Evolutionary conservation across 2,888 invertebrate genomes (phyloP).

Genomic region (Diloba caeruleocephala): DNA sequence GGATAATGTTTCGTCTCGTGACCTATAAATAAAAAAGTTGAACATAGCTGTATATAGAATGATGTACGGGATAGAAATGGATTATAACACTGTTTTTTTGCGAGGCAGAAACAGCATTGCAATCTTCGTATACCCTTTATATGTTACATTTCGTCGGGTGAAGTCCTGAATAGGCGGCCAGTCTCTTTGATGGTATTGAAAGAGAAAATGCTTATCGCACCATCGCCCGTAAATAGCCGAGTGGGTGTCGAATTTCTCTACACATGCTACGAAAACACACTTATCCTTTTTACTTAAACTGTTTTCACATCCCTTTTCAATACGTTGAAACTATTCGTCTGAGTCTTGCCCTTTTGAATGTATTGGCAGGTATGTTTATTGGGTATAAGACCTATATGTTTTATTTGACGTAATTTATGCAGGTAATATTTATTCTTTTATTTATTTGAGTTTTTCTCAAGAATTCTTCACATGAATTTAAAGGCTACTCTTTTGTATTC

Average conservation of each 20-base stretch:
- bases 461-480: too few species aligned
- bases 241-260: constrained; percentile 85
- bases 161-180: constrained; percentile 82
- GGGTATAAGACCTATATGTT: constrained; percentile 50
- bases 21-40: constrained; percentile 69
- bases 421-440: constrained; percentile 41
- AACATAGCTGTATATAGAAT: constrained; percentile 45
- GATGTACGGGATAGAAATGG: constrained; percentile 65
- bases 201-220: constrained; percentile 87
- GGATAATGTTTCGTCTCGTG: constrained; percentile 75
- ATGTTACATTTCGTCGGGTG: constrained; percentile 79
- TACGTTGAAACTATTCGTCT: constrained; percentile 75
- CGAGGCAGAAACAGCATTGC: constrained; percentile 70
- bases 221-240: constrained; percentile 85
- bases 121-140: constrained; percentile 80
- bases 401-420: constrained; percentile 50
- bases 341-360: constrained; percentile 73
- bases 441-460: constrained; percentile 29
- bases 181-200: constrained; percentile 87
- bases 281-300: constrained; percentile 85
- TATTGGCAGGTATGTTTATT: constrained; percentile 63
- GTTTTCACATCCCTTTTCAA: constrained; percentile 80
- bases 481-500: constrained; percentile 27
- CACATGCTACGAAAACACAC: constrained; percentile 84
- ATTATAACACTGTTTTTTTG: constrained; percentile 67